phyloP scores from a whole-genome alignment of 2,888 invertebrate species.

The Caenorhabditis wallacei region DNA sequence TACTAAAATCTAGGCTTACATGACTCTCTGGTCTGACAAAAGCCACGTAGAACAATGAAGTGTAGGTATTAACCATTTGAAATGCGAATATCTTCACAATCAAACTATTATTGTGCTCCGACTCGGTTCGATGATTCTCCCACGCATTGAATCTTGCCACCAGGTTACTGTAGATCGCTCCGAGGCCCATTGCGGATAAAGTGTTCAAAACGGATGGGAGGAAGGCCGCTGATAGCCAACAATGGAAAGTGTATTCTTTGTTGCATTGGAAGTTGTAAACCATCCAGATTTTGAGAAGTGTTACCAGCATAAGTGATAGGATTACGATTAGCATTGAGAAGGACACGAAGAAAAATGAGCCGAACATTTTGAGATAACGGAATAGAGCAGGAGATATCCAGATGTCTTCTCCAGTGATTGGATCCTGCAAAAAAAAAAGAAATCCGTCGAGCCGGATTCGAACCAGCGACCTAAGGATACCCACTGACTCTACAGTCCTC shows the following conservation, averaged over 20 bases:
- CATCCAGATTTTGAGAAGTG: conserved; percentile 72
- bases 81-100: conserved; percentile 85
- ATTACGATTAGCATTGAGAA: conserved; percentile 70
- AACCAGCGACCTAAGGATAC: conserved; percentile 77
- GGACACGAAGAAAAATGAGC: conserved; percentile 67
- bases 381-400: conserved; percentile 84
- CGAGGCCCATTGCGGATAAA: conserved; percentile 84
- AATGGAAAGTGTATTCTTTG: conserved; percentile 60
- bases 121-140: conserved; percentile 85
- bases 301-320: conserved; percentile 69
- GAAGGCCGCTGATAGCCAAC: conserved; percentile 83
- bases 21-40: conserved; percentile 84
- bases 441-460: conserved; percentile 75
- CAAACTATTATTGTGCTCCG: conserved; percentile 84
- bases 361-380: conserved; percentile 63
- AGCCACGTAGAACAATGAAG: conserved; percentile 85
- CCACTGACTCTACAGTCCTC: conserved; percentile 69
- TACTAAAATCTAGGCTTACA: conserved; percentile 48
- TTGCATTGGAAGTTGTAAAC: conserved; percentile 66
- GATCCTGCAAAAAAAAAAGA: conserved; percentile 81
- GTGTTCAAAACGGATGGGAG: conserved; percentile 84
- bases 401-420: conserved; percentile 83
- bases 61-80: conserved; percentile 85
- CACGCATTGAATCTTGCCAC: conserved; percentile 83
- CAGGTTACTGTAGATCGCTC: conserved; percentile 83